Base-by-base conservation (phyloP, 2,113 vertebrate genomes). In the Carollia perspicillata region DNA sequence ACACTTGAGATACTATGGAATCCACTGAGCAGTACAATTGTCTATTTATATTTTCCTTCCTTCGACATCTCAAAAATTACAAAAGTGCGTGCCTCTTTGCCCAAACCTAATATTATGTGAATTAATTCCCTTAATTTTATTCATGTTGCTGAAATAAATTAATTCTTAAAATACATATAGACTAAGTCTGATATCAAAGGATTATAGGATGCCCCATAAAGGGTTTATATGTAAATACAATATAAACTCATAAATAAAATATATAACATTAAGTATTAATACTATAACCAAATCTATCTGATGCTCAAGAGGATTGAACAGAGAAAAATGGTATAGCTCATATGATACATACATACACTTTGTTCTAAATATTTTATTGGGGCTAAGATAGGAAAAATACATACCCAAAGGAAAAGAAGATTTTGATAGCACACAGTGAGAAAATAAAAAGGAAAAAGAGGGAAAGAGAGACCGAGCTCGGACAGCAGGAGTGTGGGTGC, bases 151-250 rank as follows among this genome's bases (percentile, higher is more conserved):
- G 80, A 71, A 80, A 84, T 89, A 85, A 89, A 89, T 90, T 93
- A 97, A 93, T 96, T 77, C 47, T 90, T 96, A 94, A 96, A 96
- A 40, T 95, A n/a, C n/a, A 63, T 83, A 93, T 89, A 69, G 44
- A 89, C 40, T 94, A 83, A 74, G 44, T 55, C n/a, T 90, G 40
- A 93, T 96, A 94, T 81, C 33, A 63, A 83, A n/a, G 53, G 66
- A 94, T 96, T 96, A 93, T 94, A 95, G 44, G 65, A 95, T 94
- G 44, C 77, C 1, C 28, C 42, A 44, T 37, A 74, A 92, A 75
- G 78, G 28, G 53, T 92, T 94, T 69, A 42, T 14, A 77, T 49
- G 74, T 63, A 74, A 89, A 83, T 69, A 69, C 84, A 88, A 40
- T 85, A 81, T 35, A 89, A 80, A 85, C 7, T 11, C 13, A 80